Conservation (phyloP, 2,113 vertebrate genomes). For the Ovis canadensis region DNA sequence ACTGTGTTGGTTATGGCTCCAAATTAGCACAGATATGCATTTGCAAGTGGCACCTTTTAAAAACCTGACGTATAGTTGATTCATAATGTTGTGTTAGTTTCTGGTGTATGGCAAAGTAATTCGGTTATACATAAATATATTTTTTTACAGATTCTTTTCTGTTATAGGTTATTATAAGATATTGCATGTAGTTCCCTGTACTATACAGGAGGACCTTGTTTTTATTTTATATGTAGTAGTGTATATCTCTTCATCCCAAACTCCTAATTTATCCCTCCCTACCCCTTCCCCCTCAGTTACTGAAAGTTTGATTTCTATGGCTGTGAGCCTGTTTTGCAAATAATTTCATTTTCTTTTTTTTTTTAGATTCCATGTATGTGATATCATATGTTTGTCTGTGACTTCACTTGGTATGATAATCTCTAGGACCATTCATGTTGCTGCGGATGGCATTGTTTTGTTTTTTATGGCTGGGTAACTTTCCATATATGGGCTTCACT, state of each 20-base stretch:
- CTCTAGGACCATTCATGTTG: neutral
- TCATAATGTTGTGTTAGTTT: neutral
- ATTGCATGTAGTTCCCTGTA: neutral
- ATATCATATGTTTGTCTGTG: neutral
- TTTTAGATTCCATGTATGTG: neutral
- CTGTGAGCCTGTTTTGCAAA: neutral
- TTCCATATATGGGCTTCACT: neutral
- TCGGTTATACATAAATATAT: neutral
- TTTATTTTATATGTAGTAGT: neutral
- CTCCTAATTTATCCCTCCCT: neutral
- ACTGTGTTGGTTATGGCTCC: neutral
- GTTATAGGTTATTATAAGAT: neutral
- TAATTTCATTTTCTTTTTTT: neutral
- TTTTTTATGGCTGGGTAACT: neutral
- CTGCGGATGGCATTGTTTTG: neutral
- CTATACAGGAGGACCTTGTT: neutral
- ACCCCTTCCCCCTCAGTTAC: neutral
- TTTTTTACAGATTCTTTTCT: neutral
- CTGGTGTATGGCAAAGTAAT: neutral
- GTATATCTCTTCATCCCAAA: neutral
- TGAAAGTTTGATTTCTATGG: neutral
- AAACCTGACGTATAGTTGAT: neutral
- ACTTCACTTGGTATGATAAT: neutral
- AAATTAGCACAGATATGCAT: neutral
- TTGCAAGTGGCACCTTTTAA: neutral